These are phyloP conservation scores for Drosophila nigritarsus DNA, from an alignment of 2,888 invertebrate species.

Conservation along the genomic window DNA sequence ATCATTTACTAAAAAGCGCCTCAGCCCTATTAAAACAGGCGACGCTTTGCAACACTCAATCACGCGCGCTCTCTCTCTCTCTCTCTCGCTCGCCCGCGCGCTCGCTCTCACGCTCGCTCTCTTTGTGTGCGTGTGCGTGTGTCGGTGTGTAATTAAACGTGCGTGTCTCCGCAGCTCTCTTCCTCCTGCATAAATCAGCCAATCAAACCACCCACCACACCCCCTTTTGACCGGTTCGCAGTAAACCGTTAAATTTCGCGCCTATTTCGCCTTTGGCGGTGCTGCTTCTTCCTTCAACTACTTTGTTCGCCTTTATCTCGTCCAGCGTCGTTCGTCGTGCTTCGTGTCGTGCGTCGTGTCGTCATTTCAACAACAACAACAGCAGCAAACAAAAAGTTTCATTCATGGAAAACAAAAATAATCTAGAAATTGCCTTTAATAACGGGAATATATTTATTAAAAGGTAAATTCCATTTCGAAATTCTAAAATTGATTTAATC, in stretches of 20 bases:
- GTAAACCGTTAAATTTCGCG: constrained; percentile 63
- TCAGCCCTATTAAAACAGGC: constrained; percentile 47
- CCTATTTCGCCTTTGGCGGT: constrained; percentile 56
- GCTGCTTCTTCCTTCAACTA: constrained; percentile 9
- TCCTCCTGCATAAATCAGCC: constrained; percentile 30
- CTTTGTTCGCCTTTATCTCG: constrained; percentile 1
- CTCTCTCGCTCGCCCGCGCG: constrained; percentile 1
- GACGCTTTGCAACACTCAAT: constrained; percentile 41
- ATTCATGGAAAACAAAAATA: constrained; percentile 85
- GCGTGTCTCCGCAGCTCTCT: constrained; percentile 49
- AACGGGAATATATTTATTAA: constrained; percentile 85
- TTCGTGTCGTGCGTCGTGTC: constrained; percentile 39
- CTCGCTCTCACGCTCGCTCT: constrained; percentile 21
- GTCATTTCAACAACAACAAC: constrained; percentile 12
- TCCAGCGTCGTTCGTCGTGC: constrained; percentile 10
- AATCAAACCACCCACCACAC: constrained; percentile 17
- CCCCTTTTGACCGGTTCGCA: constrained; percentile 9
- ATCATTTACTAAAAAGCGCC: constrained; percentile 48
- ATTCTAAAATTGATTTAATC: constrained; percentile 16
- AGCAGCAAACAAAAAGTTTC: constrained; percentile 60
- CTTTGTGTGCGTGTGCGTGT: constrained; percentile 24
- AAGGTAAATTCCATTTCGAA: constrained; percentile 76
- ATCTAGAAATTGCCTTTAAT: constrained; percentile 85
- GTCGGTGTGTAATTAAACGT: constrained; percentile 56
- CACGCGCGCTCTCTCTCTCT: constrained; percentile 8